phyloP scores from a whole-genome alignment of 2,888 invertebrate species.

The Nomada ruficornis region DNA sequence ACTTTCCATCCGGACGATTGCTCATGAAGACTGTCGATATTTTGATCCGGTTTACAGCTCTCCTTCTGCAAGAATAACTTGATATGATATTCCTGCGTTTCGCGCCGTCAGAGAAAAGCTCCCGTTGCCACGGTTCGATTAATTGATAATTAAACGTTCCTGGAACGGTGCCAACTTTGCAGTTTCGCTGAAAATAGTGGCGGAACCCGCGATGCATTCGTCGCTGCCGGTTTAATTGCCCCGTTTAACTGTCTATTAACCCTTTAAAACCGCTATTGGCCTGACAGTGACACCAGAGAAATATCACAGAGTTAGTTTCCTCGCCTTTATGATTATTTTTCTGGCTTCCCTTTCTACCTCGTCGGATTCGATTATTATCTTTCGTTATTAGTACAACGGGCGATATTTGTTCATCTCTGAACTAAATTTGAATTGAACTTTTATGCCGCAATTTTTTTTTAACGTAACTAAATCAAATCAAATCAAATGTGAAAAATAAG shows the following conservation, averaged over 20 bases:
- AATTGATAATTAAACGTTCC: slow-evolving; percentile 61
- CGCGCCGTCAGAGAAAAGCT: slow-evolving; percentile 1
- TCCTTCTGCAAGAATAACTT: slow-evolving; percentile 18
- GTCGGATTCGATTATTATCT: no score
- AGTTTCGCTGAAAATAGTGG: slow-evolving; percentile 36
- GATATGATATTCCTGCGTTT: slow-evolving; percentile 32
- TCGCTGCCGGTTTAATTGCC: slow-evolving; percentile 7
- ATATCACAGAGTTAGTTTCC: not conserved
- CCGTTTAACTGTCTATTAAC: not conserved
- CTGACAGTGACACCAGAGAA: not conserved
- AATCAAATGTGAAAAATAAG: no score
- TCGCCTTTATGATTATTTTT: not conserved
- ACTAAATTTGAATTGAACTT: no score
- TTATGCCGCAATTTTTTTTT: no score
- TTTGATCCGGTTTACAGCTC: slow-evolving; percentile 24
- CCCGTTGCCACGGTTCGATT: slow-evolving; percentile 30
- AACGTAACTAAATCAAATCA: no score
- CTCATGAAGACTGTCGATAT: slow-evolving; percentile 55
- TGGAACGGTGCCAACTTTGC: slow-evolving; percentile 28
- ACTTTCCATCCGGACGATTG: slow-evolving; percentile 72
- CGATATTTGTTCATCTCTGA: no score
- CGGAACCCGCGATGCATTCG: slow-evolving; percentile 9
- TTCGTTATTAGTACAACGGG: no score
- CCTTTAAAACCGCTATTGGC: not conserved
- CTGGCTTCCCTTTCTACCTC: not conserved